Evolutionary conservation across 2,797 vertebrate genomes (phyloP).

Genomic region (Parotocinclus haroldoi): DNA sequence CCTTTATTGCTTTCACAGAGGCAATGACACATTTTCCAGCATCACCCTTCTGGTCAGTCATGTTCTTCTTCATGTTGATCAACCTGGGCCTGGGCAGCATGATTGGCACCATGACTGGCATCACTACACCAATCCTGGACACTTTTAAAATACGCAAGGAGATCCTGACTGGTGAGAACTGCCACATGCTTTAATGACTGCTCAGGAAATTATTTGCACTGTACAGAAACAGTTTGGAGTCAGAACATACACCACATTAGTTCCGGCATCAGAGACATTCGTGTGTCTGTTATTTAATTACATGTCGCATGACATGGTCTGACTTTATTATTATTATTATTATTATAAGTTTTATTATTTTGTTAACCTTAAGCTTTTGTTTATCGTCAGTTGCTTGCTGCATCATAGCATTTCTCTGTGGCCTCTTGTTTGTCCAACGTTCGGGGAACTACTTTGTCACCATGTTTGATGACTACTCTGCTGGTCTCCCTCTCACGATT

Average conservation of each 20-base stretch:
- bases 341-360: no score
- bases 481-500: slow-evolving; percentile 89
- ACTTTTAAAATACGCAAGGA: slow-evolving; percentile 85
- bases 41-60: slow-evolving; percentile 90
- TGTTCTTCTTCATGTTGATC: slow-evolving; percentile 94
- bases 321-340: no score
- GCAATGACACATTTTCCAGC: slow-evolving; percentile 94
- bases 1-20: slow-evolving; percentile 93
- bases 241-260: no score
- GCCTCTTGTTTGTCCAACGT: slow-evolving; percentile 94
- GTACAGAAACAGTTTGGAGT: neutral
- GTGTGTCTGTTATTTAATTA: no score
- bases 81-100: slow-evolving; percentile 92
- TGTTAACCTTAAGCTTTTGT: slow-evolving; percentile 16
- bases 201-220: no score
- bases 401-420: slow-evolving; percentile 87
- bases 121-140: slow-evolving; percentile 87
- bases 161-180: slow-evolving; percentile 78
- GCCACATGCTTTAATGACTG: no score
- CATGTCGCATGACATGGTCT: no score
- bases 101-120: slow-evolving; percentile 90
- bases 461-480: slow-evolving; percentile 98
- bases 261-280: no score
- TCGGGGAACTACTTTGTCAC: slow-evolving; percentile 97
- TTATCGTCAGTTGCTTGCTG: slow-evolving; percentile 82